phyloP scores from a whole-genome alignment of 2,888 invertebrate genomes.

The Drosophila acutilabella region DNA sequence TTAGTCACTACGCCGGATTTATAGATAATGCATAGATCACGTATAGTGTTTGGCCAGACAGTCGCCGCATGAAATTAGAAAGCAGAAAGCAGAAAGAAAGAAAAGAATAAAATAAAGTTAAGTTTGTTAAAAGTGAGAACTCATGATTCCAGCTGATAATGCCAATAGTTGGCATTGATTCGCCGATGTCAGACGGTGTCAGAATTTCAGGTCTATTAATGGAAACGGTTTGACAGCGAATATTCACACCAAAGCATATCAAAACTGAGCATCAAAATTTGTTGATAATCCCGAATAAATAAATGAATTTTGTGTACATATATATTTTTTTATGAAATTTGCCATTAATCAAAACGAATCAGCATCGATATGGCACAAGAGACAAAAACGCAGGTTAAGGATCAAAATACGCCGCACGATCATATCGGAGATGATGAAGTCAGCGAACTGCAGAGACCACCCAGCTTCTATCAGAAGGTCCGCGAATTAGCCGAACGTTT shows the following conservation, averaged over 20 bases:
- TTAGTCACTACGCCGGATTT: slow-evolving; percentile 63
- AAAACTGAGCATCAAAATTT: slow-evolving; percentile 12
- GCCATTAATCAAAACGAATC: slow-evolving; percentile 42
- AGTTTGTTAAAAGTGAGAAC: slow-evolving; percentile 56
- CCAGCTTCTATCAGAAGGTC: slow-evolving; percentile 66
- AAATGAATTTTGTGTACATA: slow-evolving; percentile 18
- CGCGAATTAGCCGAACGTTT: slow-evolving; percentile 73
- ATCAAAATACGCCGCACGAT: slow-evolving; percentile 58
- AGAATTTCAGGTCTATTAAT: slow-evolving; percentile 14
- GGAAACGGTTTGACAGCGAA: slow-evolving; percentile 19
- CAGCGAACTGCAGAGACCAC: slow-evolving; percentile 58
- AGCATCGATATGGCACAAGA: slow-evolving; percentile 61
- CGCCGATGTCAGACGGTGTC: slow-evolving; percentile 64
- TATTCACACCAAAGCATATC: slow-evolving; percentile 50
- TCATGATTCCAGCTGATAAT: slow-evolving; percentile 54
- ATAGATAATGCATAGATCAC: slow-evolving; percentile 20
- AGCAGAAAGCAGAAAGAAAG: slow-evolving; percentile 16
- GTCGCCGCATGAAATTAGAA: slow-evolving; percentile 26
- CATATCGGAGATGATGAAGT: slow-evolving; percentile 67
- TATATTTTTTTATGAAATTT: slow-evolving; percentile 16
- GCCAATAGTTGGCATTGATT: slow-evolving; percentile 43
- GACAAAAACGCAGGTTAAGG: slow-evolving; percentile 45
- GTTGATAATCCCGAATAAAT: slow-evolving; percentile 3
- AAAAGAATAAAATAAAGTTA: slow-evolving; percentile 19
- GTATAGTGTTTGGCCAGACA: slow-evolving; percentile 68